Percentiles rank a stretch among this genome's conserved stretches.
Evolutionary conservation across 23 tunicate genomes (phyloP).

Genomic region (Ascidia mentula): DNA sequence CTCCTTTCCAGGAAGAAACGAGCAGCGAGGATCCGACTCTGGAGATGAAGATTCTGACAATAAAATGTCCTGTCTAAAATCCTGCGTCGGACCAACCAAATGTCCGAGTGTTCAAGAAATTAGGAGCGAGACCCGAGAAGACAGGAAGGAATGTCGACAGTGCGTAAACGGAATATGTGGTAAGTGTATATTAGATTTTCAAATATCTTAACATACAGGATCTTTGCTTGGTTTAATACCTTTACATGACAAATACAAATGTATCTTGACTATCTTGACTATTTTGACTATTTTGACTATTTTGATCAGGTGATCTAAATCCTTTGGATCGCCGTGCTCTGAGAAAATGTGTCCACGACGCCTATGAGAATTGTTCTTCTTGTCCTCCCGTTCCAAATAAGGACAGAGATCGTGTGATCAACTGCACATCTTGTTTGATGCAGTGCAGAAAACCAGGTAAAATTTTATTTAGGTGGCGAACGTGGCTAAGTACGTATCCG

Average conservation of each 20-base stretch:
- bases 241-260: not conserved
- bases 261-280: no score
- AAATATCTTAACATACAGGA: not conserved
- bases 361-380: not conserved
- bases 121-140: not conserved
- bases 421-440: not conserved
- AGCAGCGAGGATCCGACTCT: not conserved
- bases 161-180: not conserved
- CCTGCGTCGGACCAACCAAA: conserved; percentile 4
- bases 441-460: not conserved
- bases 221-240: not conserved
- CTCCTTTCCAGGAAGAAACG: not conserved
- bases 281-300: no score
- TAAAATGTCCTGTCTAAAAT: not conserved
- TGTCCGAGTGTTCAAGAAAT: not conserved
- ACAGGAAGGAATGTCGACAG: not conserved
- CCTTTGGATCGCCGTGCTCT: not conserved
- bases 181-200: not conserved
- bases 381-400: not conserved
- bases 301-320: not conserved
- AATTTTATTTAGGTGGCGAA: not conserved
- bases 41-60: not conserved
- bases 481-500: not conserved
- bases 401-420: conserved; percentile 3
- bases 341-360: not conserved